Evolutionary conservation across 2,797 vertebrate species (phyloP), one percentile per base, ranked within the genome.

Genomic region (Rhinatrema bivittatum): DNA sequence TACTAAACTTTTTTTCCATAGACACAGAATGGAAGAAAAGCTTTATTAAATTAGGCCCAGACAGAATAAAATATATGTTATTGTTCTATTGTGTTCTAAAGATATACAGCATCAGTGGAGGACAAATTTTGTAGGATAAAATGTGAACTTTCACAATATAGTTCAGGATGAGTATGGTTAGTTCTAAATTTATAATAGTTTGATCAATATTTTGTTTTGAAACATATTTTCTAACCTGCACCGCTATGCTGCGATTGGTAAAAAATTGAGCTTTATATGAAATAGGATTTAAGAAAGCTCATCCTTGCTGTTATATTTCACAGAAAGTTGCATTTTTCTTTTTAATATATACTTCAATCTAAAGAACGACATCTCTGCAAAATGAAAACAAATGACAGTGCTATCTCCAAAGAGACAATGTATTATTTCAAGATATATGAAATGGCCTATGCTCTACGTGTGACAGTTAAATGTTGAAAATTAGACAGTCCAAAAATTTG

Each of bases 311-410:
- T 64, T 67, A 25, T 20, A 46, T 61, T 60, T 73, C 49, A 60
- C 50, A 34, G 56, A 37, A 68, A 79, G 53, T 37, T 55, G 38
- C 39, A 50, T 26, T 60, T 76, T 68, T 68, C 38, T 29, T 29
- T 65, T 71, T 79, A 82, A 78, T 75, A 76, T 59, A 60, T 79
- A 72, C 80, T 74, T 74, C 72, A 73, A 68, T 78, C 55, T 73
- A 46, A 69, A 65, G 44, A 72, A 30, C 2, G 30, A 68, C 2
- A 5, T 55, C 26, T 50, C 39, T 50, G 48, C 25, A 27, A 72
- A 82, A 85, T 80, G 69, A 79, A 78, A 78, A 82, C 47, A 81
- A 82, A 82, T 72, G 72, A 48, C 44, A 56, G 39, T 40, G 39
- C 46, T 68, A 49, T 58, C 48, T 67, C 48, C 48, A 62, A 74